Conservation (phyloP, 2,888 invertebrate species). For the Helobdella robusta region DNA sequence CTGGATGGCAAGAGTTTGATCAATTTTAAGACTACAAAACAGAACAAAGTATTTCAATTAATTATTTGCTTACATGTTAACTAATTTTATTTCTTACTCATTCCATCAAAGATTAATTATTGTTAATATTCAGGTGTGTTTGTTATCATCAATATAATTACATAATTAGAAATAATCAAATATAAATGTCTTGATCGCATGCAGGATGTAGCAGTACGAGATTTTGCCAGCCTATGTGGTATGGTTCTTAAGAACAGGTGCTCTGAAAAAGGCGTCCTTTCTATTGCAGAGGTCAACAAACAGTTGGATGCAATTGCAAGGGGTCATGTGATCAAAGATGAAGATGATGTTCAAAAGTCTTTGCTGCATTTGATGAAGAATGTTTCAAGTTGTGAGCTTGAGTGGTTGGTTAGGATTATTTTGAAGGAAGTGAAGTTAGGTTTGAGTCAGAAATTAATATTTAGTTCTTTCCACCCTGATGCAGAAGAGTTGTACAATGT, state of each 20-base stretch:
- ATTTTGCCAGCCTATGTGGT: constrained; percentile 73
- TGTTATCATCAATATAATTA: not conserved
- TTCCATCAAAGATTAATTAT: not conserved
- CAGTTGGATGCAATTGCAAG: constrained; percentile 66
- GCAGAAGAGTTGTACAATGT: constrained; percentile 67
- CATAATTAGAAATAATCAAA: not conserved
- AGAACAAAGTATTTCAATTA: not conserved
- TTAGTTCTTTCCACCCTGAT: constrained; percentile 67
- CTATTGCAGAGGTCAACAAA: constrained; percentile 63
- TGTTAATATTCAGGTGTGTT: not conserved
- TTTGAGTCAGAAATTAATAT: constrained; percentile 62
- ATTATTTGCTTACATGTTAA: not conserved
- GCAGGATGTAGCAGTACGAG: constrained; percentile 50
- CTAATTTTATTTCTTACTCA: not conserved
- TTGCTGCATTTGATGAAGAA: constrained; percentile 61
- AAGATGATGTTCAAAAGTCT: constrained; percentile 54
- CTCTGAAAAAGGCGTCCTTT: constrained; percentile 54
- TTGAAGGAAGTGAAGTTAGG: constrained; percentile 72
- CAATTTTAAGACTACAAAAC: constrained; percentile 55
- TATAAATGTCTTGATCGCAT: not conserved
- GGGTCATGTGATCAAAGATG: constrained; percentile 55
- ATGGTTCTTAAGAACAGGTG: constrained; percentile 58
- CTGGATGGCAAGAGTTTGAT: constrained; percentile 55
- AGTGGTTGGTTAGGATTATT: constrained; percentile 80
- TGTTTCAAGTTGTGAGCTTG: constrained; percentile 66